Evolutionary conservation across 2,113 vertebrate genomes (phyloP).

Genomic region (Sterrhoptilus dennistouni): DNA sequence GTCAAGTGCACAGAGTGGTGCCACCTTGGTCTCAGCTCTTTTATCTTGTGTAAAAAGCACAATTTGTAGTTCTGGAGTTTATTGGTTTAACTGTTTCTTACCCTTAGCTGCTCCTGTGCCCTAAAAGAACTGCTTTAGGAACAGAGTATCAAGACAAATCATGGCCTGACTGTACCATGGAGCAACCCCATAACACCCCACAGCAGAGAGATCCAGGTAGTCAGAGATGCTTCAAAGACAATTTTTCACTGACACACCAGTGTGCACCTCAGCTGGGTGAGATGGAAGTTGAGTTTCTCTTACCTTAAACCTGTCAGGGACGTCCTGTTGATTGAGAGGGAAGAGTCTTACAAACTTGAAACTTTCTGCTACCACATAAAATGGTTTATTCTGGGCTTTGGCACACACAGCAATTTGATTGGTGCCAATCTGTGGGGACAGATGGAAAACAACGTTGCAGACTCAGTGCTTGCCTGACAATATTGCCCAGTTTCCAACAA

Average conservation of each 20-base stretch:
- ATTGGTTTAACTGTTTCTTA: not conserved
- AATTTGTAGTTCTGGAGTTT: not conserved
- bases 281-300: not conserved
- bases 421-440: constrained; percentile 87
- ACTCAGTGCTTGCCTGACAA: not conserved
- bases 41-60: not conserved
- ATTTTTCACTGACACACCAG: not conserved
- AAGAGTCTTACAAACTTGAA: constrained; percentile 98
- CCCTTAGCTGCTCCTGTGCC: not conserved
- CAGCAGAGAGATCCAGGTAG: not conserved
- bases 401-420: constrained; percentile 95
- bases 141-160: not conserved
- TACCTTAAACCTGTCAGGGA: constrained; percentile 95
- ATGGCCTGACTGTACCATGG: not conserved
- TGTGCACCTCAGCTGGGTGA: not conserved
- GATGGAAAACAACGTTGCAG: not conserved
- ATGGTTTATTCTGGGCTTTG: constrained; percentile 96
- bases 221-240: not conserved
- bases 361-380: constrained; percentile 97
- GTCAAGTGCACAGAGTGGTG: not conserved
- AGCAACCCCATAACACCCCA: not conserved
- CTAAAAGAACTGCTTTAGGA: not conserved
- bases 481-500: not conserved
- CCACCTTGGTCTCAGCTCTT: not conserved
- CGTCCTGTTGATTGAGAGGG: constrained; percentile 94